Evolutionary conservation across 1,140 invertebrate species (phyloP).

Genomic region (Drosophila littoralis): DNA sequence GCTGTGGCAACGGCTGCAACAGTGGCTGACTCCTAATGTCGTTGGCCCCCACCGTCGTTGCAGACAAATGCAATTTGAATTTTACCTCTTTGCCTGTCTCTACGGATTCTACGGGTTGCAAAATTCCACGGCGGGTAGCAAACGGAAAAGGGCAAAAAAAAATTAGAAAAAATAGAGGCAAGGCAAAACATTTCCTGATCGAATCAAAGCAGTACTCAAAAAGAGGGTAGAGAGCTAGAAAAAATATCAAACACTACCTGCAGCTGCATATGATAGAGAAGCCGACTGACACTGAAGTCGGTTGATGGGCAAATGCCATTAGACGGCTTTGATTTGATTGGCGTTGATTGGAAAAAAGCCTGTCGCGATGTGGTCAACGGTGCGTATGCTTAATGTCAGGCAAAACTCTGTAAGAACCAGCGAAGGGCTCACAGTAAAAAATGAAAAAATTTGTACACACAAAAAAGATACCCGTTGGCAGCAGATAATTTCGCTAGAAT

Average conservation of each 20-base stretch:
- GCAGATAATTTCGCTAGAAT: neutral
- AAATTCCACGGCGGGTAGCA: slow-evolving; percentile 62
- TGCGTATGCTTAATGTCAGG: slow-evolving; percentile 42
- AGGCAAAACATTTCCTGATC: slow-evolving; percentile 73
- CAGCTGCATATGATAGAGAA: slow-evolving; percentile 14
- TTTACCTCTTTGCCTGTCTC: slow-evolving; percentile 30
- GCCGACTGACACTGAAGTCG: slow-evolving; percentile 68
- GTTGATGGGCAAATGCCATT: slow-evolving; percentile 82
- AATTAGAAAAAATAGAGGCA: slow-evolving; percentile 14
- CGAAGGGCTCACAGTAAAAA: too few species aligned
- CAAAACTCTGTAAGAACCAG: neutral
- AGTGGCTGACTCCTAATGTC: slow-evolving; percentile 54
- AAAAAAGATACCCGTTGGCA: too few species aligned
- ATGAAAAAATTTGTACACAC: too few species aligned
- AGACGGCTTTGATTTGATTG: slow-evolving; percentile 82
- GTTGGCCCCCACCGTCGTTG: slow-evolving; percentile 49
- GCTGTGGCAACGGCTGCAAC: slow-evolving; percentile 25
- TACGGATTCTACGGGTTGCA: slow-evolving; percentile 30
- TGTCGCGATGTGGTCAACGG: slow-evolving; percentile 34
- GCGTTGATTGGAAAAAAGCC: slow-evolving; percentile 80
- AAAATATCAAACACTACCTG: slow-evolving; percentile 16
- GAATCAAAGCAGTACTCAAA: slow-evolving; percentile 72
- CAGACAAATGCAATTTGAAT: slow-evolving; percentile 69
- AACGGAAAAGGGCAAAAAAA: slow-evolving; percentile 16
- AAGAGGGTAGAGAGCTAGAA: slow-evolving; percentile 43